Evolutionary conservation across 2,797 vertebrate species (phyloP).

Genomic region (Vespertilio murinus): DNA sequence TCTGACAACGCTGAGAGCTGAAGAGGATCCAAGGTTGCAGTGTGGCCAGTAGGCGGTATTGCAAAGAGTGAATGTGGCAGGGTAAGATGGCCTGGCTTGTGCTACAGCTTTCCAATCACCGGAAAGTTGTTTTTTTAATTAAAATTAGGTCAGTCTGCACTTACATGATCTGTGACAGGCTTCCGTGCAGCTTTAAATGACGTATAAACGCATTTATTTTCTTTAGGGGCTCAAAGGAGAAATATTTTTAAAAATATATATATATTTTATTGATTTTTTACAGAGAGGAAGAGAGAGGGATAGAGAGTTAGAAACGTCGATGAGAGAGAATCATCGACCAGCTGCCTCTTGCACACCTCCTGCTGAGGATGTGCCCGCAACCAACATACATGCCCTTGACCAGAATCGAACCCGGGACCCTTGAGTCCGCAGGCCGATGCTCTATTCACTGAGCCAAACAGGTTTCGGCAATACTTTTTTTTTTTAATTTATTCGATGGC

Average conservation of each 20-base stretch:
- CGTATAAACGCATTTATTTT: neutral
- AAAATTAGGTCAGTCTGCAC: neutral
- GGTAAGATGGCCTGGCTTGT: neutral
- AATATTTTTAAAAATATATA: too few species aligned
- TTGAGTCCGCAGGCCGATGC: too few species aligned
- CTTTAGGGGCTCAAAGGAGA: neutral
- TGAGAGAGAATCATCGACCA: too few species aligned
- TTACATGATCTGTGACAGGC: neutral
- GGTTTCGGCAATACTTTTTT: too few species aligned
- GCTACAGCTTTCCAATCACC: neutral
- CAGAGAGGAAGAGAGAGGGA: too few species aligned
- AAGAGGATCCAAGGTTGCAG: neutral
- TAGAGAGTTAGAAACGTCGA: too few species aligned
- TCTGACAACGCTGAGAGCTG: neutral
- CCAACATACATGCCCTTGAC: too few species aligned
- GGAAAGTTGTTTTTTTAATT: neutral
- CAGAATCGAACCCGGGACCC: too few species aligned
- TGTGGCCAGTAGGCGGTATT: neutral
- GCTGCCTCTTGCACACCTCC: too few species aligned
- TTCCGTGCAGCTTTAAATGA: neutral
- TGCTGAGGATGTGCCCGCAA: too few species aligned
- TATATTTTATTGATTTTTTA: too few species aligned
- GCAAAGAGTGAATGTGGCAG: neutral
- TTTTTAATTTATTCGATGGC: neutral
- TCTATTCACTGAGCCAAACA: too few species aligned